Evolutionary conservation across 2,888 invertebrate species (phyloP).

Genomic region (Andrena marginata): DNA sequence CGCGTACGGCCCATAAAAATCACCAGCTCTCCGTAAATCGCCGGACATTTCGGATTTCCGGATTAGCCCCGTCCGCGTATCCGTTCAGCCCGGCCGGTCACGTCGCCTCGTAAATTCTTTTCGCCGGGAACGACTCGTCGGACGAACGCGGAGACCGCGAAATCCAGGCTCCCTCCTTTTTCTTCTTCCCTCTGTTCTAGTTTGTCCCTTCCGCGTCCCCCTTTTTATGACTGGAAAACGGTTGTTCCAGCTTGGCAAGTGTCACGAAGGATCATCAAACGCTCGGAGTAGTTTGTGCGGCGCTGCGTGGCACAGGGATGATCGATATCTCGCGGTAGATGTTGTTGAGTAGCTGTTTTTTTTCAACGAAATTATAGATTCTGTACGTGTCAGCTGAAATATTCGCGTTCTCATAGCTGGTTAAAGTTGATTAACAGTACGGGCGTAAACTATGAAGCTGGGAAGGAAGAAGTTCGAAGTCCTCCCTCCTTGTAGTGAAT

Average conservation of each 20-base stretch:
- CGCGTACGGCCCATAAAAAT: conserved; percentile 58
- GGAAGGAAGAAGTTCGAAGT: no score
- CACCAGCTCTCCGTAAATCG: conserved; percentile 46
- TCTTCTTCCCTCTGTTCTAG: background rate
- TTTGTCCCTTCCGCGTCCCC: background rate
- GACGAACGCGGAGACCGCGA: conserved; percentile 5
- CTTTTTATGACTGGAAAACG: conserved; percentile 1
- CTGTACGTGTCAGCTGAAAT: no score
- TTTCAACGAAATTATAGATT: no score
- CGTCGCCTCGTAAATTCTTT: conserved; percentile 41
- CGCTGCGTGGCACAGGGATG: background rate
- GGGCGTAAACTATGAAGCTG: no score
- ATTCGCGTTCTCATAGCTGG: no score
- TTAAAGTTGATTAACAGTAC: no score
- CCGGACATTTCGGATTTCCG: conserved; percentile 66
- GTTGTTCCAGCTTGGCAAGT: background rate
- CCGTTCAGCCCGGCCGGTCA: conserved; percentile 45
- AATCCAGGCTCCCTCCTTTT: background rate
- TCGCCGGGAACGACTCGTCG: conserved; percentile 36
- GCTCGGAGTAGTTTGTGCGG: background rate
- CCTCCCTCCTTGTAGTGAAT: no score
- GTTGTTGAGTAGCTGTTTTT: background rate
- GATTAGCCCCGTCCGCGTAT: conserved; percentile 58
- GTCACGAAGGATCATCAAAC: conserved; percentile 5
- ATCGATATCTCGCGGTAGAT: background rate